Base-by-base conservation (phyloP, 2,113 vertebrate genomes). In the Taurulus bubalis region DNA sequence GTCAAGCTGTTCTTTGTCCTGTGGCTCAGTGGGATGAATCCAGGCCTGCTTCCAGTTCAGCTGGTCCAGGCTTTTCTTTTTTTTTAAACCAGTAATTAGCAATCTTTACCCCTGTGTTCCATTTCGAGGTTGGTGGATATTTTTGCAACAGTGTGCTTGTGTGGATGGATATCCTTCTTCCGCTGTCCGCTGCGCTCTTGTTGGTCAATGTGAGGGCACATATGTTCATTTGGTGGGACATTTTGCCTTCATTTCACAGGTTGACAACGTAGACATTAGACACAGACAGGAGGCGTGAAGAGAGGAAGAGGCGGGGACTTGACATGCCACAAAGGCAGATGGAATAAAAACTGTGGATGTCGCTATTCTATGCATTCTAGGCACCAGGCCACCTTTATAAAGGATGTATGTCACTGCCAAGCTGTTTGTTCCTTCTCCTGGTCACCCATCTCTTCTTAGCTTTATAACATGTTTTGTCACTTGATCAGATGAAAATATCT, bases 401-500 rank as follows among this genome's bases (percentile, higher is more conserved):
- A n/a, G 28, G 40, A 55, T 63, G 82, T 0, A 22, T n/a, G 6
- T 53, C 22, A 53, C 20, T 53, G 47, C 82, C 82, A 76, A 76
- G 82, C 66, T 6, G 47, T 20, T 84, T 78, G 73, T 55, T 32
- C 77, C 55, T 28, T 76, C 42, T 64, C 40, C 56, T 77, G 77
- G n/a, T 82, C 51, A 20, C 4, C 47, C 47, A 20, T 49, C 47
- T 49, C 47, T 20, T 49, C 47, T 49, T 42, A 11, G 42, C 42
- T 16, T 51, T 51, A 8, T 51, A 14, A 34, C 75, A 71, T 71
- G 34, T 71, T 84, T 81, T 79, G 47, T 74, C 49, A 56, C 64
- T 74, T 55, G 32, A 67, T 79, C n/a, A 58, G 55, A 81, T 0
- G 1, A 45, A 83, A 68, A 49, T 47, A 62, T 65, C 26, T 66